Evolutionary conservation across 2,113 vertebrate species (phyloP).

Genomic region (Craseonycteris thonglongyai): DNA sequence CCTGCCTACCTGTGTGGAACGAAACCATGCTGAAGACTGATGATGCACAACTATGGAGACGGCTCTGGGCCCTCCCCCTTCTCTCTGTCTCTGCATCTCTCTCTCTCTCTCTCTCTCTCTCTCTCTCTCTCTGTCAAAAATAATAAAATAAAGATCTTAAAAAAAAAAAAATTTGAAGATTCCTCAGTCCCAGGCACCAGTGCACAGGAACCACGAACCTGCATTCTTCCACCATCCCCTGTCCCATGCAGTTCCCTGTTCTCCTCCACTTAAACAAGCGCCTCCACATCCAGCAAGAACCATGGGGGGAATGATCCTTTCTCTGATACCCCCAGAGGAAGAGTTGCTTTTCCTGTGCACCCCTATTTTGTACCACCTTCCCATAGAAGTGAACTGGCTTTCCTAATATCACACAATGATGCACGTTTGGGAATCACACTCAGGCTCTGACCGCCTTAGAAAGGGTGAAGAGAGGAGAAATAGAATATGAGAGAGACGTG

Average conservation of each 20-base stretch:
- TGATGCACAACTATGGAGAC: too few relatives aligned
- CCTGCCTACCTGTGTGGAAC: too few relatives aligned
- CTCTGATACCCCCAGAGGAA: background rate
- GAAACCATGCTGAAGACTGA: too few relatives aligned
- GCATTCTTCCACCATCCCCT: background rate
- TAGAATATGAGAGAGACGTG: background rate
- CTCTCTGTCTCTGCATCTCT: too few relatives aligned
- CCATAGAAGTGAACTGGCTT: background rate
- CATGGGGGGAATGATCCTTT: background rate
- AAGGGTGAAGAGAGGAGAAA: background rate
- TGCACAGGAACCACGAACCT: rapidly evolving
- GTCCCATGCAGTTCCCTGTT: background rate
- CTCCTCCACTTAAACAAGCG: background rate
- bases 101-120: too few relatives aligned
- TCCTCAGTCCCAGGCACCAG: background rate
- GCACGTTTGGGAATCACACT: background rate
- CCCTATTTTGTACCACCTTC: background rate
- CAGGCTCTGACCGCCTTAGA: background rate
- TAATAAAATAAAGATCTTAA: too few relatives aligned
- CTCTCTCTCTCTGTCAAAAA: too few relatives aligned
- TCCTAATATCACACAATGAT: background rate
- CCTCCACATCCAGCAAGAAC: background rate
- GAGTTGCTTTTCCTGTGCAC: background rate
- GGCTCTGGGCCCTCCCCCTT: too few relatives aligned
- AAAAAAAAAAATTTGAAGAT: too few relatives aligned